Conservation (phyloP, 2,113 vertebrate species). For the Apistogramma diplotaenia region DNA sequence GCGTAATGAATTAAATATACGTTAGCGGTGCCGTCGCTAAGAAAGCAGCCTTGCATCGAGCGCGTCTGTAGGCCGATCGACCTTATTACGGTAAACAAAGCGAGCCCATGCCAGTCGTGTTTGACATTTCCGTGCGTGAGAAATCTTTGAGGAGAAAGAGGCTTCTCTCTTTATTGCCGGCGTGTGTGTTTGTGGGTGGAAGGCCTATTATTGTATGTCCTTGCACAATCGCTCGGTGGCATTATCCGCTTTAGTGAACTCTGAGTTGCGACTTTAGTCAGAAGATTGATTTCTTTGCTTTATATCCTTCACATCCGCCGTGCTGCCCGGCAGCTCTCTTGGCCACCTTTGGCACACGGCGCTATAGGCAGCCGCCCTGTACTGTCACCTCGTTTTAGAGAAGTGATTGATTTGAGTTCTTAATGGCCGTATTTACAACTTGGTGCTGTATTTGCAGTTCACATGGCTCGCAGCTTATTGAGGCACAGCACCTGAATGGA, state of each 20-base stretch:
- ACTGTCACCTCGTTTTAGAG: conserved; percentile 46
- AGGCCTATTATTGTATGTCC: conserved; percentile 40
- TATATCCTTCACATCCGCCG: conserved; percentile 41
- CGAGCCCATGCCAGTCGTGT: conserved; percentile 3
- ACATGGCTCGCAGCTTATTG: conserved; percentile 39
- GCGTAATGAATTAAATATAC: neutral
- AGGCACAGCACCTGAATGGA: conserved; percentile 17
- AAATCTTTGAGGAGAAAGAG: conserved; percentile 27
- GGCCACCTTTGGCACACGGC: conserved; percentile 46
- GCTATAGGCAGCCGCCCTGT: conserved; percentile 34
- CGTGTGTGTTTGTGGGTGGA: conserved; percentile 51
- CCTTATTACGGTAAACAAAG: conserved; percentile 20
- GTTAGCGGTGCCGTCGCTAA: accelerated
- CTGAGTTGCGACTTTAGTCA: conserved; percentile 43
- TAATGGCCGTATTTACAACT: conserved; percentile 26
- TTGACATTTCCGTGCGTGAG: conserved; percentile 45
- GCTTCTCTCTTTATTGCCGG: conserved; percentile 25
- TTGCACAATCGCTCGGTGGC: conserved; percentile 48
- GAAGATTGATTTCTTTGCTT: conserved; percentile 62
- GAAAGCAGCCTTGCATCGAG: neutral
- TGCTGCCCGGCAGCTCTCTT: conserved; percentile 13
- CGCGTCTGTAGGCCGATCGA: neutral
- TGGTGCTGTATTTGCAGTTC: conserved; percentile 47
- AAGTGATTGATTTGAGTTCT: conserved; percentile 59
- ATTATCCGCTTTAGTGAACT: conserved; percentile 53